Percentiles rank a stretch among this genome's conserved stretches.
Evolutionary conservation across 2,797 vertebrate species (phyloP).

Genomic region (Jordanella pulchra): DNA sequence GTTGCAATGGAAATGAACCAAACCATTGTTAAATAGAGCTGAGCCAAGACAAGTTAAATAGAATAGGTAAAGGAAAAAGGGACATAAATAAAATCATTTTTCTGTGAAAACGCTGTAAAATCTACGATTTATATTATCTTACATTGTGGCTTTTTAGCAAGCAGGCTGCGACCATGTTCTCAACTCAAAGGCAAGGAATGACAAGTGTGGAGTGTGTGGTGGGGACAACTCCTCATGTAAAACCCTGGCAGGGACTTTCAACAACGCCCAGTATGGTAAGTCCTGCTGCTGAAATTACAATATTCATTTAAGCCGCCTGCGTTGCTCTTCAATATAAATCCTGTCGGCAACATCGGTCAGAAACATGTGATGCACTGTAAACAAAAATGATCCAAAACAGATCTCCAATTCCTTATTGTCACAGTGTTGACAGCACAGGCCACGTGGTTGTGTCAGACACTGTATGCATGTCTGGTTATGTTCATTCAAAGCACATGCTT

Average conservation of each 20-base stretch:
- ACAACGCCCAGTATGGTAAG: constrained; percentile 92
- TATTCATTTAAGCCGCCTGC: constrained; percentile 19
- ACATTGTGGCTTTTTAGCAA: constrained; percentile 81
- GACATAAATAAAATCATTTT: too few species aligned
- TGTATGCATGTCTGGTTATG: constrained; percentile 53
- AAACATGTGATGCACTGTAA: constrained; percentile 31
- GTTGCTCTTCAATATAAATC: constrained; percentile 6
- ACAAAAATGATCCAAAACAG: constrained; percentile 24
- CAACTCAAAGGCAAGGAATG: constrained; percentile 93
- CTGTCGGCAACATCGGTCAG: constrained; percentile 32
- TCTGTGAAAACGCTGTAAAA: not conserved
- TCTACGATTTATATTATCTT: not conserved
- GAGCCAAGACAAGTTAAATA: too few species aligned
- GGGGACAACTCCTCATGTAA: constrained; percentile 96
- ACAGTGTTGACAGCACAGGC: constrained; percentile 18
- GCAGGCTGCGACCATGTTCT: constrained; percentile 95
- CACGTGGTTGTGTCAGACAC: constrained; percentile 13
- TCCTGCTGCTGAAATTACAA: constrained; percentile 21
- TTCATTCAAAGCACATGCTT: constrained; percentile 39
- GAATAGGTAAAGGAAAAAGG: too few species aligned
- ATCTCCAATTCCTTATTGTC: constrained; percentile 13
- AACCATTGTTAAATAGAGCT: too few species aligned
- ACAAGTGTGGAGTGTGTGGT: constrained; percentile 96
- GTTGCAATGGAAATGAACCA: too few species aligned
- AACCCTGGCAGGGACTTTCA: constrained; percentile 91